Evolutionary conservation across 2,888 invertebrate genomes (phyloP).

Genomic region (Camptogramma bilineatum): DNA sequence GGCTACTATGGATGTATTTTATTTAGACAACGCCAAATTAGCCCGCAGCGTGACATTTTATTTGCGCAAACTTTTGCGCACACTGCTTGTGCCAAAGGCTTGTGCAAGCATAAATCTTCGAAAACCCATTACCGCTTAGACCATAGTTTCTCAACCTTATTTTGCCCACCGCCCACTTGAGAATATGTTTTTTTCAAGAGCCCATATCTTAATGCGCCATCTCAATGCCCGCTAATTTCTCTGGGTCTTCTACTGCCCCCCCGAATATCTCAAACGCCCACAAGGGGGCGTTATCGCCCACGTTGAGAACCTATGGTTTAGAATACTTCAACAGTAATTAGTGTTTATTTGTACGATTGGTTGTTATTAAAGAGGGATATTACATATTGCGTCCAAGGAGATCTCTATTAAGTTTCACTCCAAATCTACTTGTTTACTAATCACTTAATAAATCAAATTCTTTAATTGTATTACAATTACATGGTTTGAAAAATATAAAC

Average conservation of each 20-base stretch:
- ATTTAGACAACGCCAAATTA: too few relatives aligned
- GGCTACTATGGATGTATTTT: too few relatives aligned
- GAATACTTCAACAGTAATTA: not conserved
- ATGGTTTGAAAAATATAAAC: not conserved
- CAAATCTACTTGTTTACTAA: conserved; percentile 5
- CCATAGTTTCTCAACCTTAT: not conserved
- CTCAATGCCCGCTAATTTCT: too few relatives aligned
- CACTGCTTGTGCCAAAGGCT: not conserved
- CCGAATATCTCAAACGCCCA: too few relatives aligned
- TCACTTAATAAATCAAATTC: not conserved
- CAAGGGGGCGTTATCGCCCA: too few relatives aligned
- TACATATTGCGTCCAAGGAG: conserved; percentile 46
- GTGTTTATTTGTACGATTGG: conserved; percentile 12
- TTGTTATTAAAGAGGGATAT: conserved; percentile 43
- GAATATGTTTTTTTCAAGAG: too few relatives aligned
- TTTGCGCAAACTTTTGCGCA: not conserved
- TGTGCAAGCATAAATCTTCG: not conserved
- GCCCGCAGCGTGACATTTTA: not conserved
- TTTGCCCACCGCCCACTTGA: too few relatives aligned
- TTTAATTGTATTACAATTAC: not conserved
- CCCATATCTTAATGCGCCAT: too few relatives aligned
- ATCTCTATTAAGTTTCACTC: conserved; percentile 37
- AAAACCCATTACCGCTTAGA: not conserved
- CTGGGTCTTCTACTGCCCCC: too few relatives aligned
- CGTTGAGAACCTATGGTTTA: too few relatives aligned